Conservation (phyloP, 2,888 invertebrate species). For the Tholera decimalis region DNA sequence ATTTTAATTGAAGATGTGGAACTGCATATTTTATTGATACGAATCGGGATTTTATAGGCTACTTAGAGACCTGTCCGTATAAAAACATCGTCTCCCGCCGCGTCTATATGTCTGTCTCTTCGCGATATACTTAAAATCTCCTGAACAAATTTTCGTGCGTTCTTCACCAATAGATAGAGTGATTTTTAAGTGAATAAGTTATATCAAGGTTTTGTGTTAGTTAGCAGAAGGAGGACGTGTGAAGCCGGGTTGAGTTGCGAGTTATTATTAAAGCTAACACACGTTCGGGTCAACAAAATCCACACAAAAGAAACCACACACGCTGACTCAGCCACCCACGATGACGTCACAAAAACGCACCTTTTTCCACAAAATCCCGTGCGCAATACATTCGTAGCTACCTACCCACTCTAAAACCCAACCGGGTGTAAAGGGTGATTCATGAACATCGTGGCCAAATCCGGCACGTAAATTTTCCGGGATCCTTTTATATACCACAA, state of each 20-base stretch:
- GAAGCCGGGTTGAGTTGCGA: not conserved
- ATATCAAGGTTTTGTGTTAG: too few relatives aligned
- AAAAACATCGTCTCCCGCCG: too few relatives aligned
- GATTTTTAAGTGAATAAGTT: too few relatives aligned
- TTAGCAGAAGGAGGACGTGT: too few relatives aligned
- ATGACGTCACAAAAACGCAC: constrained; percentile 42
- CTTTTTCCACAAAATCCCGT: constrained; percentile 27
- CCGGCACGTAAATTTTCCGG: constrained; percentile 36
- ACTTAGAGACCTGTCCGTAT: too few relatives aligned
- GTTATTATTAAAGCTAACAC: not conserved
- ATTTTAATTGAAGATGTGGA: not conserved
- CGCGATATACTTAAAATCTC: too few relatives aligned
- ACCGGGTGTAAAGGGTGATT: constrained; percentile 31
- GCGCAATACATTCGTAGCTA: constrained; percentile 29
- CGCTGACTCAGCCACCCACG: constrained; percentile 21
- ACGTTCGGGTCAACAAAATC: not conserved
- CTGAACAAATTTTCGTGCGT: too few relatives aligned
- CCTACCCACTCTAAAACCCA: constrained; percentile 11
- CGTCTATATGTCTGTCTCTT: too few relatives aligned
- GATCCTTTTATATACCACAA: constrained; percentile 42
- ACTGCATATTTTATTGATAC: constrained; percentile 4
- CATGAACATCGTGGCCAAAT: constrained; percentile 38
- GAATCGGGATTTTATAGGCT: not conserved
- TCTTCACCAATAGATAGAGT: too few relatives aligned
- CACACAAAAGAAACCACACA: constrained; percentile 16